Conservation (phyloP, 2,888 invertebrate genomes). For the Trilocha varians region DNA sequence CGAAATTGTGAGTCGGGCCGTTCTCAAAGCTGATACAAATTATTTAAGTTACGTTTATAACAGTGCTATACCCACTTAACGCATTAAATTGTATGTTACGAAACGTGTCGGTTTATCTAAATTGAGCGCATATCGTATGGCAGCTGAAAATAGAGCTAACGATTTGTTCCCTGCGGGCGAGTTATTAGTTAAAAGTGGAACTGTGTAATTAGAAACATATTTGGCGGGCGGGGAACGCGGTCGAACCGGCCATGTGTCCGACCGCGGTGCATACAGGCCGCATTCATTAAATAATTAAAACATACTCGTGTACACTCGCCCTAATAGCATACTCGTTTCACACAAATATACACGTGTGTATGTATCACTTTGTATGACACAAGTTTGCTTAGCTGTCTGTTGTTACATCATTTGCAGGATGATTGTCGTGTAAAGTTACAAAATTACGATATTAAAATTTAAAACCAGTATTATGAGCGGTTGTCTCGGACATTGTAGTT, state of each 20-base stretch:
- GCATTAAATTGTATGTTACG: not conserved
- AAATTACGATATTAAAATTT: constrained; percentile 55
- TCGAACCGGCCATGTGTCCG: constrained; percentile 18
- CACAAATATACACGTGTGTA: constrained; percentile 29
- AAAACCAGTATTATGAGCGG: constrained; percentile 44
- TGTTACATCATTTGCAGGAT: no score
- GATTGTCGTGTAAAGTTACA: not conserved
- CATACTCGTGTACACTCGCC: constrained; percentile 29
- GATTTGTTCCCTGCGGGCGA: constrained; percentile 41
- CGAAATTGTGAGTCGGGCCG: constrained; percentile 35
- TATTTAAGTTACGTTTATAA: constrained; percentile 3
- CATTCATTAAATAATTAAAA: constrained; percentile 47
- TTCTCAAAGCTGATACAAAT: constrained; percentile 5
- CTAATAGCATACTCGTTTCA: constrained; percentile 30
- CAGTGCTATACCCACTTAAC: constrained; percentile 1
- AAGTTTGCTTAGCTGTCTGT: no score
- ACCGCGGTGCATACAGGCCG: constrained; percentile 9
- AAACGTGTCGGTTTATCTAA: constrained; percentile 8
- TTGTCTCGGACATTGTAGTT: constrained; percentile 42
- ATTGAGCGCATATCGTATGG: constrained; percentile 15
- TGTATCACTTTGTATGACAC: constrained; percentile 17
- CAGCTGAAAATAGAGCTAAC: constrained; percentile 39
- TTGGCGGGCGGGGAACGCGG: constrained; percentile 31
- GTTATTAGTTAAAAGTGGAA: constrained; percentile 52
- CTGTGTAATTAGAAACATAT: constrained; percentile 56